Evolutionary conservation across 2,888 invertebrate species (phyloP).

Genomic region (Pristionchus mayeri): DNA sequence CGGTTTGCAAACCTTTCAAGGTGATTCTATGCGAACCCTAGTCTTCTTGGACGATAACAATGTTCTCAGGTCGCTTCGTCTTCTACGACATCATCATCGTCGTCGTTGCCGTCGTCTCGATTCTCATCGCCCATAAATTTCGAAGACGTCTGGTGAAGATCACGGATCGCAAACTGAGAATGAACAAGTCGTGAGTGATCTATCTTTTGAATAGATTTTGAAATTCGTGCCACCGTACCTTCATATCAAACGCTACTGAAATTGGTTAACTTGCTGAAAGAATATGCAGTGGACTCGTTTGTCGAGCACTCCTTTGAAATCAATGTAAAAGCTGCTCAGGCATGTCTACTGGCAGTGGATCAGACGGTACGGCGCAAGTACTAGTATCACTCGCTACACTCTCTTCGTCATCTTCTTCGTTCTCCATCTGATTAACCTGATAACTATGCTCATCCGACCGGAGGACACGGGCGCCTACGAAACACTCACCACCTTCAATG

Average conservation of each 20-base stretch:
- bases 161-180: no score
- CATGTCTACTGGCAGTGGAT: neutral
- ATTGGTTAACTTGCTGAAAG: no score
- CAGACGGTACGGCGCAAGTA: neutral
- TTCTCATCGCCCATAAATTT: neutral
- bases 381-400: neutral
- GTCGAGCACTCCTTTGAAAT: no score
- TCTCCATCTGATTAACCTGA: constrained; percentile 4
- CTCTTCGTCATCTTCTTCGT: constrained; percentile 16
- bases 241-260: no score
- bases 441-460: neutral
- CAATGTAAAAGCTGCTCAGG: neutral
- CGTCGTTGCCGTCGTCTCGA: neutral
- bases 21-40: no score
- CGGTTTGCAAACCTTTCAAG: no score
- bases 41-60: no score
- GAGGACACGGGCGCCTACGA: neutral
- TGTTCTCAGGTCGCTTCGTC: constrained; percentile 19
- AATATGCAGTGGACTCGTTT: no score
- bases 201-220: no score
- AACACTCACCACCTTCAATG: neutral
- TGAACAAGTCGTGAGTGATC: no score
- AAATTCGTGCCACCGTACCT: no score
- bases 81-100: constrained; percentile 34
- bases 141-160: no score